Base-by-base conservation (phyloP, 2,113 vertebrate species). In the Albula glossodonta region DNA sequence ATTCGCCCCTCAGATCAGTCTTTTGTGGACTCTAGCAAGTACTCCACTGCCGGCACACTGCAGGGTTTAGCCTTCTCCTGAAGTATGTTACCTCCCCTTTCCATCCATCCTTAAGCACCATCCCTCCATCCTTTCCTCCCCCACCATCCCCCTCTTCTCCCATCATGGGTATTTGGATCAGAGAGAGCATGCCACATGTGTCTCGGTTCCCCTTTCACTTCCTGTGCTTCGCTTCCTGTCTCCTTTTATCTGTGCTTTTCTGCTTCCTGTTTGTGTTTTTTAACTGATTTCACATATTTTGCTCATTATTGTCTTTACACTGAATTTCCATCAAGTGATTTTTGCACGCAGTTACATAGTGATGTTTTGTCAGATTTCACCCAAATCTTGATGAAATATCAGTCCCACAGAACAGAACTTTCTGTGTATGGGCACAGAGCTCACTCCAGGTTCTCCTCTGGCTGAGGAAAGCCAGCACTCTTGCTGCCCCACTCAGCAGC, bases 11-110 rank as follows among this genome's bases (percentile, higher is more conserved):
- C 93, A 97, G 96, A 97, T 94, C 96, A 96, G 94, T 97, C 96
- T 97, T 97, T 97, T 96, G 95, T 97, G 96, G 96, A 97, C 96
- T 95, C 96, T 97, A 96, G 96, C 96, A 97, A 97, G 96, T 97
- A 97, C 95, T 96, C 95, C 95, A 96, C 94, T 94, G 94, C 96
- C 96, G 96, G 96, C 94, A 96, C 96, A 94, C 95, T 97, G 95
- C 96, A 95, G 90, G 97, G 96, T 94, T 96, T 98, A 96, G 95
- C 96, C 95, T 97, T 97, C 96, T 97, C 97, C 96, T 97, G 96
- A 97, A 97, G 96, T 97, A 97, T 91, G 97, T 97, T 95, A 92
- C 87, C 94, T 94, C 91, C 94, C 92, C 92, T 48, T 87, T 86
- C 87, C 87, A 85, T 78, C 13, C 53, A 86, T 91, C 89, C 48